Base-by-base conservation (phyloP, 2,113 vertebrate genomes). In the Tenrec ecaudatus region DNA sequence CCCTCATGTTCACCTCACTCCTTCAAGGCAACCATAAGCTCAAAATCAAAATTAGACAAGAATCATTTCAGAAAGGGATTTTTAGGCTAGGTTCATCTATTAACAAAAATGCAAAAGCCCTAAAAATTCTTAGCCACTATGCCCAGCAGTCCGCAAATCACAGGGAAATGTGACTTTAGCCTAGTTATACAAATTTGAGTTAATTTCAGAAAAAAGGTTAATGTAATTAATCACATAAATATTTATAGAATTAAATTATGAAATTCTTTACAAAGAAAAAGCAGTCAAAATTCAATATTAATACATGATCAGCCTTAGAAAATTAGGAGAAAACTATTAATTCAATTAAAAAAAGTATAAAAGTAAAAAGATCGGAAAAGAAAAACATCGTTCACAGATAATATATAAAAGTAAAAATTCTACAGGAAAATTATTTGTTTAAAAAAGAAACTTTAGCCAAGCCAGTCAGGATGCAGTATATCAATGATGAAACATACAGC, bases 261-360 rank as follows among this genome's bases (percentile, higher is more conserved):
- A 93, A 94, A 86, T 8, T 53, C 47, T 53, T 53, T 80, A 62
- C 22, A 23, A 22, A 23, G 60, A 23, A 62, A 62, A 53, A 64
- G 15, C 84, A 40, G 86, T 43, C 60, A 93, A 68, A 89, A 94
- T 64, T 57, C 29, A 93, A 66, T 33, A 86, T 92, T 82, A 58
- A 84, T 69, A 60, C 66, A 53, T 57, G n/a, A 91, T 43, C 75
- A 92, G 20, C 73, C 2, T 43, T 29, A 75, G 17, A 2, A 58
- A 86, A 80, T 94, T n/a, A 92, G 19, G 33, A 17, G 29, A 68
- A 31, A 29, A 31, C 3, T 43, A 4, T 88, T 36, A 76, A 84
- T 2, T 29, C 60, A 23, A 92, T 92, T 78, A 80, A 79, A 85
- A 86, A 90, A 66, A 10, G 43, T 47, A 69, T 27, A 5, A 69